Conservation (phyloP, 2,888 invertebrate species). For the Parnassius apollo region DNA sequence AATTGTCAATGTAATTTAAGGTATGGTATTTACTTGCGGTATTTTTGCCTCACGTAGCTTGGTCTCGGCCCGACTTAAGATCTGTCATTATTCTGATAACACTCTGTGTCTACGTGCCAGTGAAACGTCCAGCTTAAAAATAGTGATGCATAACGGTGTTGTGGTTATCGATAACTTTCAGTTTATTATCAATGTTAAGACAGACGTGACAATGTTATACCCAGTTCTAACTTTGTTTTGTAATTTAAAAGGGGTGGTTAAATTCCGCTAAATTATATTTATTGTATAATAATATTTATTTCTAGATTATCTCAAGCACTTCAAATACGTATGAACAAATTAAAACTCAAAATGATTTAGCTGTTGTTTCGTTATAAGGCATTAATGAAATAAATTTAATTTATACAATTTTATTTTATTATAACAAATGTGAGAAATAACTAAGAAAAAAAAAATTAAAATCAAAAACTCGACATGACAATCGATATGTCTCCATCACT, state of each 20-base stretch:
- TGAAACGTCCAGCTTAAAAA: constrained; percentile 48
- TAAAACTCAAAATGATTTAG: too few species aligned
- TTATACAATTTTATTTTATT: too few species aligned
- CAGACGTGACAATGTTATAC: not conserved
- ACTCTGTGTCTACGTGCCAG: constrained; percentile 68
- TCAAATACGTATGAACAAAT: too few species aligned
- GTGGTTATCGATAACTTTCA: constrained; percentile 37
- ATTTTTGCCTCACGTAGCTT: constrained; percentile 70
- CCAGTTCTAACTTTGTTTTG: not conserved
- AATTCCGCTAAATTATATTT: too few species aligned
- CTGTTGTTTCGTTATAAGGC: too few species aligned
- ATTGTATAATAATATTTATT: not conserved
- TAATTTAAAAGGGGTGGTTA: too few species aligned
- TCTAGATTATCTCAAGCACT: not conserved
- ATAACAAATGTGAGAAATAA: too few species aligned
- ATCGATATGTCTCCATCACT: constrained; percentile 45
- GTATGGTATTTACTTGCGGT: constrained; percentile 49
- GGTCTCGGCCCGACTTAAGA: constrained; percentile 56
- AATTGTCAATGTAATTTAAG: constrained; percentile 27
- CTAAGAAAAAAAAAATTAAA: not conserved
- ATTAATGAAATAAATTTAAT: too few species aligned
- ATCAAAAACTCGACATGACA: constrained; percentile 34
- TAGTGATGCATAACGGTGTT: constrained; percentile 48
- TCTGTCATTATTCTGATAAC: constrained; percentile 80
- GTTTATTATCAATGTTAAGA: constrained; percentile 8